These are phyloP conservation scores for Zygothrica quintamaculata DNA, from an alignment of 2,888 invertebrate species.

Conservation along the genomic window DNA sequence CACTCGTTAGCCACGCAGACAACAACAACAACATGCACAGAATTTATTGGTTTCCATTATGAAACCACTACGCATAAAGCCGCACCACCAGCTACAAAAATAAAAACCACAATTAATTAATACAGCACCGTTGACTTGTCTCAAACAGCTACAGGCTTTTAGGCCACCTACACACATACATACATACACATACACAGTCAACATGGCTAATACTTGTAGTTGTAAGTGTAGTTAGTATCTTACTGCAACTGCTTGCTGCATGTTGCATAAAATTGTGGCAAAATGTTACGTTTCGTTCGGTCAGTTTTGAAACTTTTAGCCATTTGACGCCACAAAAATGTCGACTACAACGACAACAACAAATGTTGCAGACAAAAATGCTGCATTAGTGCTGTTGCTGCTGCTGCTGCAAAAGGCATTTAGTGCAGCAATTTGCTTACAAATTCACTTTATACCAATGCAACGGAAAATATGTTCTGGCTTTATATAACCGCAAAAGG, in stretches of 20 bases:
- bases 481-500: conserved; percentile 29
- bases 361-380: conserved; percentile 19
- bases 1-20: too few relatives aligned
- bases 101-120: conserved; percentile 61
- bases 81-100: conserved; percentile 8
- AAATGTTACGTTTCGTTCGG: too few relatives aligned
- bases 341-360: conserved; percentile 18
- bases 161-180: too few relatives aligned
- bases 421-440: conserved; percentile 52
- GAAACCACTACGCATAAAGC: conserved; percentile 26
- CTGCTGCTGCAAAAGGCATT: conserved; percentile 27
- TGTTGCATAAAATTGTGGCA: conserved; percentile 22
- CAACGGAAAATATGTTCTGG: conserved; percentile 37
- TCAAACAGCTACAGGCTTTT: conserved; percentile 29
- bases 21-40: conserved; percentile 13
- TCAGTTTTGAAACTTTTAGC: conserved; percentile 21
- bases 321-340: conserved; percentile 41
- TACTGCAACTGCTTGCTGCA: conserved; percentile 9
- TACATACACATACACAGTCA: conserved; percentile 5
- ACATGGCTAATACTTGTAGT: not conserved
- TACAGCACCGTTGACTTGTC: conserved; percentile 24
- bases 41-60: conserved; percentile 64
- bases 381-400: not conserved
- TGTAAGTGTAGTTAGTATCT: conserved; percentile 1
- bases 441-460: conserved; percentile 57